Evolutionary conservation across 2,888 invertebrate species (phyloP).

Genomic region (Amphimallon solstitiale): DNA sequence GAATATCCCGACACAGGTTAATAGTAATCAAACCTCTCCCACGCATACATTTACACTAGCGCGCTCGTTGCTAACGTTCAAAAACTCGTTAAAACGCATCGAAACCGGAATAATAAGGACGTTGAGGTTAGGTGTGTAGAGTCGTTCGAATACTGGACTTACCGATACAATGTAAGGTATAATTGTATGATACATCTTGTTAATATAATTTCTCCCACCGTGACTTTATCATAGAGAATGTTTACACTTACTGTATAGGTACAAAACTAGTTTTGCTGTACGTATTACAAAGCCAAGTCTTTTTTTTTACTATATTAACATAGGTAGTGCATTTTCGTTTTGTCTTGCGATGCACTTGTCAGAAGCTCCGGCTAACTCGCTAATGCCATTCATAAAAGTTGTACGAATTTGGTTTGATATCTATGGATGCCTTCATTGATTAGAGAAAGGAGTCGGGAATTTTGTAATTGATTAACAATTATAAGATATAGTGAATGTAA

Average conservation of each 20-base stretch:
- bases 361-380: too few species aligned
- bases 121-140: background rate
- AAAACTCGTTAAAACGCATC: conserved; percentile 14
- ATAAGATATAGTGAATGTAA: too few species aligned
- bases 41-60: conserved; percentile 17
- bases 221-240: conserved; percentile 1
- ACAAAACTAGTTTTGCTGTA: conserved; percentile 13
- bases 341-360: too few species aligned
- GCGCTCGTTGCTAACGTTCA: background rate
- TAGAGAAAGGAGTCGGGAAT: too few species aligned
- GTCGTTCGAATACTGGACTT: conserved; percentile 1
- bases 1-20: conserved; percentile 18
- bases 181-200: conserved; percentile 23
- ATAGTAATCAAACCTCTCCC: conserved; percentile 22
- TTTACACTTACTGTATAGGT: conserved; percentile 2
- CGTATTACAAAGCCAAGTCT: background rate
- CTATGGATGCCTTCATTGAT: too few species aligned
- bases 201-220: conserved; percentile 32
- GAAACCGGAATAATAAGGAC: conserved; percentile 1
- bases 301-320: background rate
- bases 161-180: conserved; percentile 18
- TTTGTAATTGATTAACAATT: too few species aligned
- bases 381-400: too few species aligned
- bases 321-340: background rate
- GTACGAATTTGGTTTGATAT: too few species aligned